Conservation (phyloP, 1,140 invertebrate species). For the Drosophila setifemur region DNA sequence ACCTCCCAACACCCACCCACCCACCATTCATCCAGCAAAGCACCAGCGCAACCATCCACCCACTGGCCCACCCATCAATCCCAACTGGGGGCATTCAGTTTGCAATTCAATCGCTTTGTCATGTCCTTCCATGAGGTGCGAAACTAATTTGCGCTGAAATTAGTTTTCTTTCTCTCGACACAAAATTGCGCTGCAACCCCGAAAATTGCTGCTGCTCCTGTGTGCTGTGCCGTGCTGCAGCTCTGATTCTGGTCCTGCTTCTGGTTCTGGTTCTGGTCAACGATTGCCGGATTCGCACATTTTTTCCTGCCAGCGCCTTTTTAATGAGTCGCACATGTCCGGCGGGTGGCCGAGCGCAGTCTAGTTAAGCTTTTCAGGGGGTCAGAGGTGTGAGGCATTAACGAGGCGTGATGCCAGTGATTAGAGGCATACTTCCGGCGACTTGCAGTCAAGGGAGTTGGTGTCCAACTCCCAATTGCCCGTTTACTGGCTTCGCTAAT, state of each 20-base stretch:
- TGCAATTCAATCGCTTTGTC: constrained; percentile 69
- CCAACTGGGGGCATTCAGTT: constrained; percentile 43
- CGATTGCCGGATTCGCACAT: constrained; percentile 42
- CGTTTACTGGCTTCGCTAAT: too few relatives aligned
- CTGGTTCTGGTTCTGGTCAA: too few relatives aligned
- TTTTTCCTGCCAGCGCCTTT: constrained; percentile 39
- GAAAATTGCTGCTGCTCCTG: constrained; percentile 5
- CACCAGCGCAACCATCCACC: too few relatives aligned
- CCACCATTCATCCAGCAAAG: neutral
- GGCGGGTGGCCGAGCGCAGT: constrained; percentile 29
- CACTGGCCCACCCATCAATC: constrained; percentile 4
- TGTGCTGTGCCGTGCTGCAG: constrained; percentile 9
- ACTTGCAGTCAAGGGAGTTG: too few relatives aligned
- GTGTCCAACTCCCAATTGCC: too few relatives aligned
- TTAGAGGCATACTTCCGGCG: constrained; percentile 56
- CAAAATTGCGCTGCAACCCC: constrained; percentile 65
- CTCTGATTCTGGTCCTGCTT: constrained; percentile 8
- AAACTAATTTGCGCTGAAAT: constrained; percentile 80
- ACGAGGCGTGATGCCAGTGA: constrained; percentile 58
- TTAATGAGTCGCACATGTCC: constrained; percentile 76
- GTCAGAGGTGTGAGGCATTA: constrained; percentile 26
- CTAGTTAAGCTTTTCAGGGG: constrained; percentile 46
- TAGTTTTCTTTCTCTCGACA: constrained; percentile 70
- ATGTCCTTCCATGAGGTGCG: constrained; percentile 67
- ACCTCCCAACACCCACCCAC: neutral